These are phyloP conservation scores for Thalpophila matura DNA, from an alignment of 2,888 invertebrate species.

Conservation along the genomic window DNA sequence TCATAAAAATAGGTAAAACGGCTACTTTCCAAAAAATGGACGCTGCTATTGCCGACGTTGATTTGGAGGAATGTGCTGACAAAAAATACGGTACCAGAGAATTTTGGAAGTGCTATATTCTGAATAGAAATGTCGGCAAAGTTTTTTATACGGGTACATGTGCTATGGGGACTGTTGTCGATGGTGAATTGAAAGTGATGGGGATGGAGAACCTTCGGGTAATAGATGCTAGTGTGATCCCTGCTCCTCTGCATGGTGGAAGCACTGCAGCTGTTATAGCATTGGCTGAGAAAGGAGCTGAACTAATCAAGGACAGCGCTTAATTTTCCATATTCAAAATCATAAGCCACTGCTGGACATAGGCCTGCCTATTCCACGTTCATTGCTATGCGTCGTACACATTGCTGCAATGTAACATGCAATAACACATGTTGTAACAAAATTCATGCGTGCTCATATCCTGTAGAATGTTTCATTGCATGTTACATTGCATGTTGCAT, in stretches of 20 bases:
- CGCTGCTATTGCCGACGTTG: constrained; percentile 57
- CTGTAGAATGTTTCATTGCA: too few species aligned
- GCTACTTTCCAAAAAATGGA: constrained; percentile 45
- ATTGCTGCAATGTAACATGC: too few species aligned
- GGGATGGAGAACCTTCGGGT: constrained; percentile 60
- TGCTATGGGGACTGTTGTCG: constrained; percentile 94
- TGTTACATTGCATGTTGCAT: too few species aligned
- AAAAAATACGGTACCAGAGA: constrained; percentile 37
- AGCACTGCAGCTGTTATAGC: constrained; percentile 84
- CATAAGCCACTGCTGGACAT: too few species aligned
- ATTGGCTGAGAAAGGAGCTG: constrained; percentile 22
- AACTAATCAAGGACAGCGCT: not conserved
- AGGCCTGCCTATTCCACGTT: too few species aligned
- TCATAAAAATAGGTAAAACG: constrained; percentile 48
- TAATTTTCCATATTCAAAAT: too few species aligned
- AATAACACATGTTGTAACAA: too few species aligned
- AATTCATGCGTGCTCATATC: too few species aligned
- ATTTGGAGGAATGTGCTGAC: constrained; percentile 55
- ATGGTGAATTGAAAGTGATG: constrained; percentile 84
- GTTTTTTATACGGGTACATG: constrained; percentile 93
- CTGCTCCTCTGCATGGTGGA: constrained; percentile 87
- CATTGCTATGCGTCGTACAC: too few species aligned
- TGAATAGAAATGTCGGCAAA: constrained; percentile 88
- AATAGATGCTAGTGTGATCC: constrained; percentile 78
- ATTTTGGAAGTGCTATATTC: constrained; percentile 67